Conservation (phyloP, 2,797 vertebrate species). For the Melanotaenia pygmaea region DNA sequence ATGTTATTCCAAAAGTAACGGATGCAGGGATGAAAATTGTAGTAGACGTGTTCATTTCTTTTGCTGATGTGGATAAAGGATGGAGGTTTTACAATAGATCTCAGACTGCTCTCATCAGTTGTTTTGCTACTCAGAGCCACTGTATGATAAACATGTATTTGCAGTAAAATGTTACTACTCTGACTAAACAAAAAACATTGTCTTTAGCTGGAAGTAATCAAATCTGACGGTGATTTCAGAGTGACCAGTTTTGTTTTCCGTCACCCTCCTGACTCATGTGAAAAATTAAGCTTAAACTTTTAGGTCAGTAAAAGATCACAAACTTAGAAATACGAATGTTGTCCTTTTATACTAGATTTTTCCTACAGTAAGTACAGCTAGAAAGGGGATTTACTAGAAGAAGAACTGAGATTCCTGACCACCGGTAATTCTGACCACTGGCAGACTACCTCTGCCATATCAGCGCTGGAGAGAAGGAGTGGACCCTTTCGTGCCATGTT, state of each 20-base stretch:
- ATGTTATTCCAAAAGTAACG: no score
- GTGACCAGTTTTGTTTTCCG: neutral
- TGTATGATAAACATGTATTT: neutral
- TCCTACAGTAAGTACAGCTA: neutral
- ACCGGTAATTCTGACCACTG: neutral
- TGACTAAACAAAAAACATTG: neutral
- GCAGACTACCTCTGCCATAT: conserved; percentile 26
- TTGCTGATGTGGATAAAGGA: neutral
- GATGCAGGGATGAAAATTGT: neutral
- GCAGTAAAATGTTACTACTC: neutral
- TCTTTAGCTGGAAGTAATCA: conserved; percentile 14
- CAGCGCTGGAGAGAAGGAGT: conserved; percentile 63
- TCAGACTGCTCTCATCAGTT: neutral
- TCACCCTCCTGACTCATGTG: conserved; percentile 15
- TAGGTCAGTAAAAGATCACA: conserved; percentile 19
- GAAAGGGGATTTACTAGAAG: neutral
- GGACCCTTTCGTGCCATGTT: conserved; percentile 80
- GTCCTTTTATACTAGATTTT: neutral
- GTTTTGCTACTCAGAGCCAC: neutral
- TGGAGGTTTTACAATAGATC: neutral
- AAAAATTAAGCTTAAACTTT: neutral
- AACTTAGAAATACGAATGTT: neutral
- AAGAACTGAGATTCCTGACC: conserved; percentile 20
- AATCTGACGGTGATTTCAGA: conserved; percentile 9
- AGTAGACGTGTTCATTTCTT: neutral